Evolutionary conservation across 2,888 invertebrate genomes (phyloP), one percentile per base, ranked within the genome.

Genomic region (Serrognathus titanus): DNA sequence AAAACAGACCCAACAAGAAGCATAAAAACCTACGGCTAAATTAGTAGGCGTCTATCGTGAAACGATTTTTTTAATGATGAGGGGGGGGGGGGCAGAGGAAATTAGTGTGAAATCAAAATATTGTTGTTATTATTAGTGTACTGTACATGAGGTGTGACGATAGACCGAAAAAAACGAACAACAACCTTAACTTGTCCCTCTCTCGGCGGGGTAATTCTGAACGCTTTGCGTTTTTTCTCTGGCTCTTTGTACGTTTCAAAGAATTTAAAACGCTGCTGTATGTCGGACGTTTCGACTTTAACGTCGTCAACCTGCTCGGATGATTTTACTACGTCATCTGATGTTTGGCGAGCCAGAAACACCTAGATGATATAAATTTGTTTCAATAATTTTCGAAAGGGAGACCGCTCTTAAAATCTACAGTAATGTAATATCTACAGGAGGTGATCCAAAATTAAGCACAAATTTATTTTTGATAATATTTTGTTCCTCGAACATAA

Each of bases 171-270:
- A 48, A 48, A 48, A n/a, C 31, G 24, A 31, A 31, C 10, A 36
- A 48, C 36, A 69, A 84, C 84, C 83, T 86, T 86, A 58, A 82
- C 82, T 79, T 86, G 85, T 62, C 87, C 86, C 68, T 94, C 93
- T 63, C 93, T 80, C 1, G 94, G 94, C 59, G 94, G 94, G 39
- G 94, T 94, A 79, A 94, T 92, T 67, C 93, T 84, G 81, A 94
- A 94, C 75, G 85, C 82, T 76, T 86, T 89, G 68, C 85, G 83
- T 64, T 82, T 79, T 70, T 82, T 80, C 66, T 83, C 83, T 65
- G 88, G 86, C 49, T 90, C 89, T 70, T 83, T 85, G 81, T 90
- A 94, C 0, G 88, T 88, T 82, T 94, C 94, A 80, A 94, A 94
- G 82, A 94, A 94, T 79, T 90, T 89, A 82, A 94, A 95, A 69